These are phyloP conservation scores for Scaptomyza parva DNA, from an alignment of 2,888 invertebrate genomes.

Conservation along the genomic window DNA sequence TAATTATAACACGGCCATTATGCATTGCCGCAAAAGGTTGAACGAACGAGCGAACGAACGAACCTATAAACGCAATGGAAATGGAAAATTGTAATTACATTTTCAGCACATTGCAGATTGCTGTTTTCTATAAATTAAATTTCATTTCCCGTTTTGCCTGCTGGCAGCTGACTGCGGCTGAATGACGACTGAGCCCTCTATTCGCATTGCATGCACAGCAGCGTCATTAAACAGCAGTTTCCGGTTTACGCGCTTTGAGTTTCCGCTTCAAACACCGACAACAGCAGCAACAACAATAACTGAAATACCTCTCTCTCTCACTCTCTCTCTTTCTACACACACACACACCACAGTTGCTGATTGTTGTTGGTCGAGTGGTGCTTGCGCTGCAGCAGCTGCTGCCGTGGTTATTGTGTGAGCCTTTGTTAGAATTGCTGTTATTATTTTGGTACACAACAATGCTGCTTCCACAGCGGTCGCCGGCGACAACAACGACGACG, in stretches of 20 bases:
- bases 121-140: slow-evolving; percentile 78
- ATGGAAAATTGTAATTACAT: slow-evolving; percentile 78
- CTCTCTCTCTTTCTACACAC: not conserved
- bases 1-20: slow-evolving; percentile 65
- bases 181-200: slow-evolving; percentile 33
- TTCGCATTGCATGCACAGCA: slow-evolving; percentile 67
- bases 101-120: slow-evolving; percentile 75
- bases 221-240: slow-evolving; percentile 78
- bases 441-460: slow-evolving; percentile 69
- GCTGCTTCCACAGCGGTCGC: slow-evolving; percentile 42
- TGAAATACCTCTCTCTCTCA: slow-evolving; percentile 4
- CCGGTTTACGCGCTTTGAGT: slow-evolving; percentile 80
- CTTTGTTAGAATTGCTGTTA: slow-evolving; percentile 72
- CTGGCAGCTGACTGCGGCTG: slow-evolving; percentile 20
- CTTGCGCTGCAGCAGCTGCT: slow-evolving; percentile 71
- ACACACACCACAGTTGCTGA: slow-evolving; percentile 38
- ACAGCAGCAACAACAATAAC: slow-evolving; percentile 34
- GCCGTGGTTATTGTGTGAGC: slow-evolving; percentile 71
- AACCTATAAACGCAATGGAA: slow-evolving; percentile 40
- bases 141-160: slow-evolving; percentile 66
- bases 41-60: slow-evolving; percentile 15
- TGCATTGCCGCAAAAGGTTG: slow-evolving; percentile 48
- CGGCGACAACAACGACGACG: slow-evolving; percentile 36
- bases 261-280: slow-evolving; percentile 74
- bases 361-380: slow-evolving; percentile 71